These are phyloP conservation scores for Odontomachus brunneus DNA, from an alignment of 1,140 invertebrate species.

Conservation along the genomic window DNA sequence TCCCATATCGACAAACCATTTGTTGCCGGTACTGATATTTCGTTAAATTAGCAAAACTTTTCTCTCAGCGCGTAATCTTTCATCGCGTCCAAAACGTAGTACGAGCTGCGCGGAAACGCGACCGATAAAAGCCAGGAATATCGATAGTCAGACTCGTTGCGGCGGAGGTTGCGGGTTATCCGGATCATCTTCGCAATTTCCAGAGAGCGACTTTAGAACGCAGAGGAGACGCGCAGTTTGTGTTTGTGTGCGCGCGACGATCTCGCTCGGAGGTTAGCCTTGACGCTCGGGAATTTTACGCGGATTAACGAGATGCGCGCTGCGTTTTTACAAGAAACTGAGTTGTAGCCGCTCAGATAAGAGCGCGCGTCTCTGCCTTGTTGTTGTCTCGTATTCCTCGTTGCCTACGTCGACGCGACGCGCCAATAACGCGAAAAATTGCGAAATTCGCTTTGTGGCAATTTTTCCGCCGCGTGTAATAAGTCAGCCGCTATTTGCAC, in stretches of 20 bases:
- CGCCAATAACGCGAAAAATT: not conserved
- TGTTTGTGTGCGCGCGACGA: not conserved
- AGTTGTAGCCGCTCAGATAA: too few relatives aligned
- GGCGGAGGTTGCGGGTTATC: slow-evolving; percentile 20
- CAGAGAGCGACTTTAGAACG: slow-evolving; percentile 21
- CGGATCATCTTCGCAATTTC: slow-evolving; percentile 9
- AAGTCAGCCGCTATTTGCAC: too few relatives aligned
- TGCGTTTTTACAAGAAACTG: slow-evolving; percentile 1
- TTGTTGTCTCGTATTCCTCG: not conserved
- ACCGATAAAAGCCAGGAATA: not conserved
- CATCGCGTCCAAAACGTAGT: not conserved
- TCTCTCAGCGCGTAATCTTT: not conserved
- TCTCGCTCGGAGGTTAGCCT: not conserved
- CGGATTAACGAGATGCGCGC: not conserved
- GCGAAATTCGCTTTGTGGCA: not conserved
- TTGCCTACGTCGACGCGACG: too few relatives aligned
- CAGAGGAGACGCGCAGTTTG: not conserved
- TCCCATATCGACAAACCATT: too few relatives aligned
- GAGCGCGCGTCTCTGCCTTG: not conserved
- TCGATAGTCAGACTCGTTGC: slow-evolving; percentile 14
- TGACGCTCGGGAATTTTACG: not conserved
- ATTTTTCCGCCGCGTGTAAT: not conserved
- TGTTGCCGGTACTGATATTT: too few relatives aligned
- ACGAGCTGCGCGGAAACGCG: slow-evolving; percentile 1
- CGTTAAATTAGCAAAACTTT: too few relatives aligned